These are phyloP conservation scores for Aldabrachelys gigantea DNA, from an alignment of 2,113 vertebrate genomes.

Conservation along the genomic window DNA sequence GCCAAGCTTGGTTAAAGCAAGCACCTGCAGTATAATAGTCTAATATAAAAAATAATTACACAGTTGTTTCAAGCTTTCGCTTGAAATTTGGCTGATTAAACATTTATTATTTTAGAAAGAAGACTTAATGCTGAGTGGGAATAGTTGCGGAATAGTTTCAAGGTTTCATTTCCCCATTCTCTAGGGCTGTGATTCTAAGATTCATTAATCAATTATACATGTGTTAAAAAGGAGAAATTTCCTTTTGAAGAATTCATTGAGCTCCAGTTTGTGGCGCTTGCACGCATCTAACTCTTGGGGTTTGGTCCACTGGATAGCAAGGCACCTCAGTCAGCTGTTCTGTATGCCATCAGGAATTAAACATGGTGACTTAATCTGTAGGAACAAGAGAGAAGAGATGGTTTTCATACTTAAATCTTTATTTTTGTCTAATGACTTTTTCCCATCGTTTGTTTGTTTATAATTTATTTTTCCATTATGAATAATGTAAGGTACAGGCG, in stretches of 20 bases:
- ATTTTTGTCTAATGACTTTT: background rate
- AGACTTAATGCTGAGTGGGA: background rate
- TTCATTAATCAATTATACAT: background rate
- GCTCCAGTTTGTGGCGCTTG: background rate
- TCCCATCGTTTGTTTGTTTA: background rate
- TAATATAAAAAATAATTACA: background rate
- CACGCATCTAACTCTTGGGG: background rate
- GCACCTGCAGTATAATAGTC: no score
- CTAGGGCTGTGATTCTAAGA: background rate
- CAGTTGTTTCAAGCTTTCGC: background rate
- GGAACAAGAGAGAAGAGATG: background rate
- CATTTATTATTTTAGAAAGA: background rate
- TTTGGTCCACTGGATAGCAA: background rate
- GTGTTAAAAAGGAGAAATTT: accelerated
- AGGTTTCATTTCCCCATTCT: background rate
- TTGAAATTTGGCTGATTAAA: background rate
- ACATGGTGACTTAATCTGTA: background rate
- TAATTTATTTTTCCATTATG: background rate
- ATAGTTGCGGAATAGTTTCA: background rate
- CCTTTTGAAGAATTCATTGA: no score
- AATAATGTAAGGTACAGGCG: background rate
- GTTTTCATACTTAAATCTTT: background rate
- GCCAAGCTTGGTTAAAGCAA: background rate
- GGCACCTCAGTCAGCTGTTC: background rate
- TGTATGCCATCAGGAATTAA: accelerated